Evolutionary conservation across 1,140 invertebrate species (phyloP).

Genomic region (Neodiprion pinetum): DNA sequence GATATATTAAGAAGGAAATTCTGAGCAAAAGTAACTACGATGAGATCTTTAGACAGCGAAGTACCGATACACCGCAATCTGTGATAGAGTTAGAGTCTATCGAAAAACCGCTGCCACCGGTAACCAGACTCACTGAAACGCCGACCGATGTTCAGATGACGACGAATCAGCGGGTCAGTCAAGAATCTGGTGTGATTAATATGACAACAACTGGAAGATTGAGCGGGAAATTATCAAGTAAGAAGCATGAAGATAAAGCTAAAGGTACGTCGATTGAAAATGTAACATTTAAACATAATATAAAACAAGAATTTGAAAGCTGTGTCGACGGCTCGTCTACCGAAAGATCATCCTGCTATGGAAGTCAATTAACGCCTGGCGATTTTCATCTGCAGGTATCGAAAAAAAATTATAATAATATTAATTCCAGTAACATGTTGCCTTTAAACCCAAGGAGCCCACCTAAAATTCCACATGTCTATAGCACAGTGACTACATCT

Average conservation of each 20-base stretch:
- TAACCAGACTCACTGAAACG: neutral
- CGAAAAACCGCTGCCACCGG: neutral
- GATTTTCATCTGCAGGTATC: neutral
- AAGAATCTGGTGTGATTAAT: neutral
- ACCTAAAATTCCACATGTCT: neutral
- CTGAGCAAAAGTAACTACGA: neutral
- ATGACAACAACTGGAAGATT: conserved; percentile 1
- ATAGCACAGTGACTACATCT: neutral
- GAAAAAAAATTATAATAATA: neutral
- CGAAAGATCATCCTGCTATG: conserved; percentile 21
- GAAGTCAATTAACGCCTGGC: neutral
- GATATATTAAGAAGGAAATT: neutral
- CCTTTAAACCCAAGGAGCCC: no score
- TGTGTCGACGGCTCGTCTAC: conserved; percentile 25
- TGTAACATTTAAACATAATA: conserved; percentile 20
- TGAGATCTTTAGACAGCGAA: neutral
- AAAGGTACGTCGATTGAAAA: neutral
- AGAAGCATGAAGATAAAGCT: neutral
- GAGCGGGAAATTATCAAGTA: neutral
- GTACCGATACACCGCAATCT: neutral
- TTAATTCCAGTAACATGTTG: neutral
- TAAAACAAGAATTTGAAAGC: conserved; percentile 46
- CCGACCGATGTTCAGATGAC: neutral
- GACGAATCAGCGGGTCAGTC: neutral
- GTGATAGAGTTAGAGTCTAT: neutral